Evolutionary conservation across 2,888 invertebrate genomes (phyloP).

Genomic region (Callosobruchus maculatus): DNA sequence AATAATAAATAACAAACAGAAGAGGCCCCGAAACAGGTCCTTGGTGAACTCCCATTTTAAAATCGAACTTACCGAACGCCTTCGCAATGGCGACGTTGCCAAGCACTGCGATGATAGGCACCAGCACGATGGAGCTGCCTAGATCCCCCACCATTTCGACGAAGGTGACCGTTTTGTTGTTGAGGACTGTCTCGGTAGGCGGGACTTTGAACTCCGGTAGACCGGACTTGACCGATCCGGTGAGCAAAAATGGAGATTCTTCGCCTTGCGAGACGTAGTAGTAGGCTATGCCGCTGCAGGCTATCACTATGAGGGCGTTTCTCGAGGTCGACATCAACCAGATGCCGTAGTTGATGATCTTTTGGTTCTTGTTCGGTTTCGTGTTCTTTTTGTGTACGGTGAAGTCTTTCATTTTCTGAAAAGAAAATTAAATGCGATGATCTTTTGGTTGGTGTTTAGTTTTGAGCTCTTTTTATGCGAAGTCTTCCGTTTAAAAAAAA

Average conservation of each 20-base stretch:
- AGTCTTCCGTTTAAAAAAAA: too few relatives aligned
- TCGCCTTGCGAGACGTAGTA: constrained; percentile 52
- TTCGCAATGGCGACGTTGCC: constrained; percentile 96
- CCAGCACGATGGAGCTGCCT: constrained; percentile 79
- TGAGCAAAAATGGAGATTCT: constrained; percentile 65
- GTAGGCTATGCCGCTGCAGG: constrained; percentile 68
- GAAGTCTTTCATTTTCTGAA: constrained; percentile 71
- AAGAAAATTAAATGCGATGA: constrained; percentile 8
- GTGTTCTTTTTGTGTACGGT: constrained; percentile 48
- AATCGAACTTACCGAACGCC: constrained; percentile 71
- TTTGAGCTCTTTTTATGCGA: too few relatives aligned
- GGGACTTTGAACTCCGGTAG: constrained; percentile 67
- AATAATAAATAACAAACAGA: too few relatives aligned
- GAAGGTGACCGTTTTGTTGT: constrained; percentile 59
- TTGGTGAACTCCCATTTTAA: too few relatives aligned
- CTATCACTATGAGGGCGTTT: constrained; percentile 78
- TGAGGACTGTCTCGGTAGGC: constrained; percentile 64
- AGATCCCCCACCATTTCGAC: constrained; percentile 73
- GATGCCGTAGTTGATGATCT: constrained; percentile 55
- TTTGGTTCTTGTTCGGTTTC: constrained; percentile 47
- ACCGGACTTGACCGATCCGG: constrained; percentile 72
- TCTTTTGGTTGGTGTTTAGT: too few relatives aligned
- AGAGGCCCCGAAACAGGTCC: too few relatives aligned
- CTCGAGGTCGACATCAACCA: constrained; percentile 80
- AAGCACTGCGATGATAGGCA: constrained; percentile 86